Conservation (phyloP, 2,113 vertebrate species). For the Grammomys dolichurus region DNA sequence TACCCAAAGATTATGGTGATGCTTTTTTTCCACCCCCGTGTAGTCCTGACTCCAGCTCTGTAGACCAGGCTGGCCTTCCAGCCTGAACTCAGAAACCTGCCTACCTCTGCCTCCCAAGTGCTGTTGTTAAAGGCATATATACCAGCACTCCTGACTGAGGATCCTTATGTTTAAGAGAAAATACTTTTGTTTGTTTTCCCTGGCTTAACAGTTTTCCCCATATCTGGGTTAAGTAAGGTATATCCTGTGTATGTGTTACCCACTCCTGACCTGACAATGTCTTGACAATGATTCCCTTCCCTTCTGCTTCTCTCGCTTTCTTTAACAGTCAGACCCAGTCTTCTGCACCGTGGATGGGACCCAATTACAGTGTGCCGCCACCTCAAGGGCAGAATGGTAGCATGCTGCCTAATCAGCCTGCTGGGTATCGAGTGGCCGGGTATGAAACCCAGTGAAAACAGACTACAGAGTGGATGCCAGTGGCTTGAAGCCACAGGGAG, state of each 20-base stretch:
- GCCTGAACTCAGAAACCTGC: not conserved
- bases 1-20: not conserved
- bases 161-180: slow-evolving; percentile 41
- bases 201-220: not conserved
- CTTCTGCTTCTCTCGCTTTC: slow-evolving; percentile 82
- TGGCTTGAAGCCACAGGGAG: slow-evolving; percentile 85
- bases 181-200: slow-evolving; percentile 15
- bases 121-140: not conserved
- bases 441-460: slow-evolving; percentile 94
- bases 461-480: slow-evolving; percentile 84
- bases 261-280: slow-evolving; percentile 31
- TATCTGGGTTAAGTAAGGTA: slow-evolving; percentile 27
- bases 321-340: slow-evolving; percentile 94
- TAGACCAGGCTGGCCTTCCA: not conserved
- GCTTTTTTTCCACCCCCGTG: not conserved
- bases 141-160: not conserved
- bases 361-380: slow-evolving; percentile 91
- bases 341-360: slow-evolving; percentile 94
- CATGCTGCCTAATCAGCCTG: slow-evolving; percentile 92
- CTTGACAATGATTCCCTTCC: slow-evolving; percentile 78
- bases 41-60: not conserved
- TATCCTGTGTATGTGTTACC: slow-evolving; percentile 10
- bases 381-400: slow-evolving; percentile 94
- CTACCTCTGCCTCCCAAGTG: not conserved
- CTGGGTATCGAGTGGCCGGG: slow-evolving; percentile 93